Conservation (phyloP, 1,140 invertebrate genomes). For the Dufourea novaeangliae region DNA sequence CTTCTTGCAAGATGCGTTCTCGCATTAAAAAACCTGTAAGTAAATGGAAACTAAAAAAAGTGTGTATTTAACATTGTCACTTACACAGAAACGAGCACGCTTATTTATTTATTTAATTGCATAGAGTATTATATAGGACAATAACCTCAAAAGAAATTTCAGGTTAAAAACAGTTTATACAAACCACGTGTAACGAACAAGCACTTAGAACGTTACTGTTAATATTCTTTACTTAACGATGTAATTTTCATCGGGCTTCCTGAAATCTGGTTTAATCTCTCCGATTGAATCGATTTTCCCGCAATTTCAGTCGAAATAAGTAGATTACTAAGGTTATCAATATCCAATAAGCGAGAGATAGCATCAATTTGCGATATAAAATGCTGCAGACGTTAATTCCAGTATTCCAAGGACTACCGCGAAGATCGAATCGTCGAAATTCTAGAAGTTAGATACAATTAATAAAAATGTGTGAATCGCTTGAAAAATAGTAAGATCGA, state of each 20-base stretch:
- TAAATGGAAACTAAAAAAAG: no score
- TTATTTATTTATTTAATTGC: no score
- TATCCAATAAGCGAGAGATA: conserved; percentile 11
- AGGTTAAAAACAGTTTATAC: background rate
- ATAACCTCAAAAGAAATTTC: background rate
- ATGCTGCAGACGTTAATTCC: background rate
- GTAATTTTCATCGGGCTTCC: background rate
- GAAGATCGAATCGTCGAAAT: background rate
- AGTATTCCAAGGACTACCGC: background rate
- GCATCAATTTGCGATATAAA: background rate
- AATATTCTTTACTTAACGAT: background rate
- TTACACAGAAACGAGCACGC: background rate
- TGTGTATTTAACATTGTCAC: background rate
- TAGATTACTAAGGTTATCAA: conserved; percentile 1
- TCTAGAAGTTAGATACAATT: no score
- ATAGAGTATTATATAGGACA: no score
- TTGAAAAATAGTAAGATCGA: background rate
- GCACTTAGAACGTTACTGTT: background rate
- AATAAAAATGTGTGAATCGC: no score
- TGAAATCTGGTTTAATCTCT: background rate
- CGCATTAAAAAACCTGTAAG: no score
- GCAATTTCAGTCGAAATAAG: background rate
- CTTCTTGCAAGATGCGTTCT: no score
- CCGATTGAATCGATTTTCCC: no score
- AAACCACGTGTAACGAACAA: background rate